Percentiles rank a stretch among this genome's conserved stretches.
Conservation (phyloP, 2,888 invertebrate genomes). For the Trilocha varians region DNA sequence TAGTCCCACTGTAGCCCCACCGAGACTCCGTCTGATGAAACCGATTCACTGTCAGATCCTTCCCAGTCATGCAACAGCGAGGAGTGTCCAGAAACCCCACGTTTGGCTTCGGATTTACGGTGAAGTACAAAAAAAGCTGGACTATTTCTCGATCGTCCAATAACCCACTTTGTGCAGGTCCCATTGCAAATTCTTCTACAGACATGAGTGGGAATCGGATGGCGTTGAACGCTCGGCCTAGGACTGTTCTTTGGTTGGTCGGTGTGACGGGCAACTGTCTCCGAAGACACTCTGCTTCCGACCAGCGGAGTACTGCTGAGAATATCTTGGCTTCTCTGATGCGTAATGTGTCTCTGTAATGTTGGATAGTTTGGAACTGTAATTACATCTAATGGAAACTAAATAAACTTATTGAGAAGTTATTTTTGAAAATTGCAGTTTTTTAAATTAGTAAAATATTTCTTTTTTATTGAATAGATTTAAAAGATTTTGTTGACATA, state of each 20-base stretch:
- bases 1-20: conserved; percentile 89
- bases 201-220: conserved; percentile 89
- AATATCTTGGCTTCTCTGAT: conserved; percentile 86
- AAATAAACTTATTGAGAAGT: too few species aligned
- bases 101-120: conserved; percentile 83
- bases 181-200: conserved; percentile 87
- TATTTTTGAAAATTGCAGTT: background rate
- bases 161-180: conserved; percentile 82
- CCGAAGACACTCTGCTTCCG: conserved; percentile 81
- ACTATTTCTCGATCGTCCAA: conserved; percentile 84
- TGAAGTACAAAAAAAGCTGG: conserved; percentile 79
- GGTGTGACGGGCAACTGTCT: conserved; percentile 77
- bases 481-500: too few species aligned
- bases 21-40: conserved; percentile 85
- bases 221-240: conserved; percentile 80
- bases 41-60: conserved; percentile 80
- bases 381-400: too few species aligned
- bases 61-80: conserved; percentile 84
- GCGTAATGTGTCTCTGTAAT: conserved; percentile 80
- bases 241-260: conserved; percentile 78
- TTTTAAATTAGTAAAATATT: too few species aligned
- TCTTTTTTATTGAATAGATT: too few species aligned
- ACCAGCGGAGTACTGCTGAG: conserved; percentile 81
- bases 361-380: too few species aligned
- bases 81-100: conserved; percentile 81